Base-by-base conservation (phyloP, 2,888 invertebrate genomes). In the Brachypalpus laphriformis region DNA sequence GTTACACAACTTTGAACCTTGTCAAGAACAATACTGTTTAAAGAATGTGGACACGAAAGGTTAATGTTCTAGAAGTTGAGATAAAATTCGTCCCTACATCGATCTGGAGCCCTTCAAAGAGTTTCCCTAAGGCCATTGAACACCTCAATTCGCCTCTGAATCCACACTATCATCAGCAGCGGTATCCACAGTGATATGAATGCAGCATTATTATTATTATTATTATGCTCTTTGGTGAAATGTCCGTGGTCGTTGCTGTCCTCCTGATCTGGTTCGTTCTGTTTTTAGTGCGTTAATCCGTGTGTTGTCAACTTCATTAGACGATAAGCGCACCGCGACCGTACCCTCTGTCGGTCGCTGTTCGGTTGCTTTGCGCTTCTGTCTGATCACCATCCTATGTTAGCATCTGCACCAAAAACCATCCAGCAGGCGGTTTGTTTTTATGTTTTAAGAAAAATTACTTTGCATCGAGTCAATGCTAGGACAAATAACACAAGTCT, bases 261-360 rank as follows among this genome's bases (percentile, higher is more conserved):
- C 81, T 81, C 59, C 71, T 86, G 82, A 76, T 77, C 81, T 80
- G 86, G 86, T 82, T 87, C 76, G 86, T 72, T 75, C 86, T 82
- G 78, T 81, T 72, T 89, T 90, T 90, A 91, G 90, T 91, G 91
- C 91, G 91, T 90, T 91, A 91, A 91, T 91, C 91, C 89, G 90
- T 90, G 91, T 91, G 91, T 92, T 92, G 92, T 91, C 91, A 92
- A 92, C 91, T 91, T 91, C 92, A 91, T 91, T 91, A 91, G 91
- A 89, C 91, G 91, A 91, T 92, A 91, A 91, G 91, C 91, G 89
- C 89, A 90, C 91, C 40, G 40, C 40, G 40, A 14, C 40, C 90
- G 91, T 82, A 80, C 80, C 45, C 34, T 54, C 34, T 54, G 49
- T 47, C 68, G 56, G 20, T 34, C 70, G 68, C 49, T 68, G 56